These are phyloP conservation scores for Seladonia tumulorum DNA, from an alignment of 2,888 invertebrate genomes.

Conservation along the genomic window DNA sequence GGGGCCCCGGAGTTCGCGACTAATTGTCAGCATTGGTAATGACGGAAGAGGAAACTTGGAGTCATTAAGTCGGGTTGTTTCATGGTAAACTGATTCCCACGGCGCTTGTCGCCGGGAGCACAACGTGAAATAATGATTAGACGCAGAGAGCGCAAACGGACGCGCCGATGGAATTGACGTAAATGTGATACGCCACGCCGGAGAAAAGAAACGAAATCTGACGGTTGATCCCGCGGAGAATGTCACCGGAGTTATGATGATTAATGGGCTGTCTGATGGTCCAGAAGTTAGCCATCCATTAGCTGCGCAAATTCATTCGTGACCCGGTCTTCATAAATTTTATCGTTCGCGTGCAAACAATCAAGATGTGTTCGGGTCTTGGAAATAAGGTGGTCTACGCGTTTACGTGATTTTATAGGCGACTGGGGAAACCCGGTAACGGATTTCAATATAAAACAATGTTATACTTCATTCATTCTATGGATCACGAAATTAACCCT, in stretches of 20 bases:
- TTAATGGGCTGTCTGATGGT: not conserved
- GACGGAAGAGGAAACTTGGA: slow-evolving; percentile 47
- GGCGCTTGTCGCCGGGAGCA: not conserved
- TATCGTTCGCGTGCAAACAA: no score
- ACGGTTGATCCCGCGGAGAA: not conserved
- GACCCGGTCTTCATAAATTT: no score
- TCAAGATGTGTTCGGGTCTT: not conserved
- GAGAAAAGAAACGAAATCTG: not conserved
- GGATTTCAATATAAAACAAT: not conserved
- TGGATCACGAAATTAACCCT: not conserved
- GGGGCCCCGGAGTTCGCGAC: slow-evolving; percentile 14
- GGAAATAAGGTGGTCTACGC: no score
- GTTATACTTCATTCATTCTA: not conserved
- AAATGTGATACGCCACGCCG: not conserved
- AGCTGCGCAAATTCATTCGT: not conserved
- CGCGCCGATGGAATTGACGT: not conserved
- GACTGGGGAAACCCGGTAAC: not conserved
- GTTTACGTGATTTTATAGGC: not conserved
- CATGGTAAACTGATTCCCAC: slow-evolving; percentile 28
- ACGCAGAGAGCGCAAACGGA: not conserved
- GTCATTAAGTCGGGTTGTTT: slow-evolving; percentile 35
- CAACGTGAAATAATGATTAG: slow-evolving; percentile 8
- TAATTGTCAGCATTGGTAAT: slow-evolving; percentile 51
- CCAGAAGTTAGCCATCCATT: not conserved
- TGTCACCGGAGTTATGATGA: not conserved